A percentile compares a stretch with the other conserved stretches of the same genome.
These are phyloP conservation scores for Myathropa florea DNA, from an alignment of 2,888 invertebrate genomes.

Conservation along the genomic window DNA sequence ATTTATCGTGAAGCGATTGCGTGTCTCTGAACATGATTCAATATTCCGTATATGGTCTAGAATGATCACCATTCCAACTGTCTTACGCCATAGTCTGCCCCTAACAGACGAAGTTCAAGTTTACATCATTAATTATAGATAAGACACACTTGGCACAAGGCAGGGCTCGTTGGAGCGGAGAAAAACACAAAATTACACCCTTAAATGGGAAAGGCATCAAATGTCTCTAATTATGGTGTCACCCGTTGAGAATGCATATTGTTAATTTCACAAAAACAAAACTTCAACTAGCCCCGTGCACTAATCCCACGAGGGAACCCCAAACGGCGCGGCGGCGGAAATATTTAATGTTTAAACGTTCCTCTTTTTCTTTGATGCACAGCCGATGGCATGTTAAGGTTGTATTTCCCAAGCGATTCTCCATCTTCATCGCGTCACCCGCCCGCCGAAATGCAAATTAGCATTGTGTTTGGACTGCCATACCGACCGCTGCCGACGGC, in stretches of 20 bases:
- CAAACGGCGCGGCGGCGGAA: neutral
- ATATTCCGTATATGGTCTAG: neutral
- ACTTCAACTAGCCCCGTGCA: too few relatives aligned
- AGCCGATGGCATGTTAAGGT: conserved; percentile 32
- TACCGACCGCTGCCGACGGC: neutral
- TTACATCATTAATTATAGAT: neutral
- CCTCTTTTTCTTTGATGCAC: too few relatives aligned
- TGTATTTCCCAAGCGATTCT: conserved; percentile 5
- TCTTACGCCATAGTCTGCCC: neutral
- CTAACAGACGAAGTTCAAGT: neutral
- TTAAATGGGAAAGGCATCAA: conserved; percentile 13
- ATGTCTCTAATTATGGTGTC: neutral
- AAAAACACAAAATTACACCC: neutral
- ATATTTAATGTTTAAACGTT: neutral
- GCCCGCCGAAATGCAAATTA: conserved; percentile 38
- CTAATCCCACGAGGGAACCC: neutral
- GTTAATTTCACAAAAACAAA: too few relatives aligned
- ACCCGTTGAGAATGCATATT: neutral
- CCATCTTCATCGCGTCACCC: too few relatives aligned
- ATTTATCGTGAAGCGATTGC: too few relatives aligned
- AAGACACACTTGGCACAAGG: neutral
- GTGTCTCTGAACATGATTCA: too few relatives aligned
- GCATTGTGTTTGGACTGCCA: too few relatives aligned
- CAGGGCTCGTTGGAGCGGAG: neutral
- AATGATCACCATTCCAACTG: neutral